Base-by-base conservation (phyloP, 2,797 vertebrate genomes). In the Helicolenus hilgendorfi region DNA sequence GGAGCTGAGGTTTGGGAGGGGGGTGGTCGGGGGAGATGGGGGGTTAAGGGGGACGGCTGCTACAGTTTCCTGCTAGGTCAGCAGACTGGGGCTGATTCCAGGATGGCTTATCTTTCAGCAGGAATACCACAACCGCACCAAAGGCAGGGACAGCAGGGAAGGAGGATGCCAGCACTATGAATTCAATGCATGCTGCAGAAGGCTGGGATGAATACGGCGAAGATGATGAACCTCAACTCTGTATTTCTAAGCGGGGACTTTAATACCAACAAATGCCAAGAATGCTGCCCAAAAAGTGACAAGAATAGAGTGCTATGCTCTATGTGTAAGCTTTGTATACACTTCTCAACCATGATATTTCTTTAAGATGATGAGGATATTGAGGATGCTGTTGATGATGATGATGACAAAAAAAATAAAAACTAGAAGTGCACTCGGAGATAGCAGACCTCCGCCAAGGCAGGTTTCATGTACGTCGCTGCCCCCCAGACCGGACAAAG, bases 81-180 rank as follows among this genome's bases (percentile, higher is more conserved):
- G 95, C 95, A 94, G 87, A 94, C 79, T 86, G 77, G 74, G 77
- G 77, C 81, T 45, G 85, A 92, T 87, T 95, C 84, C 84, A 95
- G 79, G 84, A 77, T 29, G 14, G 92, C 85, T 95, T 89, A 96
- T 95, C 91, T 96, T 94, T 89, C 91, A 92, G 75, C 80, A 84
- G 83, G 79, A 93, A 96, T 90, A 95, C 74, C 90, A 92, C 64
- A 74, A 87, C 63, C 7, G 5, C 74, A 89, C 80, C 80, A 85
- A 81, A 88, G 72, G 72, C 65, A 83, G 77, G 68, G 72, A 83
- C 45, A 33, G 53, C 38, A 56, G 35, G 77, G 74, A 83, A 69
- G 71, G 70, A 80, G 84, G 81, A 26, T 49, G 36, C 20, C 15
- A 10, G 76, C 31, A 45, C 29, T 31, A 41, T 41, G n/a, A 65